These are phyloP conservation scores for Leptinotarsa juncta DNA, from an alignment of 2,888 invertebrate genomes.

Conservation along the genomic window DNA sequence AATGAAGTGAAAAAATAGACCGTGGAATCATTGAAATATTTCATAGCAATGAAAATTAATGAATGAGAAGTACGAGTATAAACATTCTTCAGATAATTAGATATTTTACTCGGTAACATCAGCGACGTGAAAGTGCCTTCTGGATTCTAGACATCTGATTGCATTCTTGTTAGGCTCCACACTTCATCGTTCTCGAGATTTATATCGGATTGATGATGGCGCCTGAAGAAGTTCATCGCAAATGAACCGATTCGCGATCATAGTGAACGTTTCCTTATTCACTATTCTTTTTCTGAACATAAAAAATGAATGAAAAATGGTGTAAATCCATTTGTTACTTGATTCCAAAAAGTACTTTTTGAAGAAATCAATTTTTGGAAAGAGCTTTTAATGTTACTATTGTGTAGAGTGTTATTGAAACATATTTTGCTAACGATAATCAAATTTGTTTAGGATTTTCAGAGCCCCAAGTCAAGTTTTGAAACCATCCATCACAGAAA, in stretches of 20 bases:
- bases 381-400: too few species aligned
- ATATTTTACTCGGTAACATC: constrained; percentile 10
- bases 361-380: too few species aligned
- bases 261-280: constrained; percentile 7
- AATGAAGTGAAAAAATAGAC: neutral
- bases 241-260: neutral
- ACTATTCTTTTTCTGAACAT: neutral
- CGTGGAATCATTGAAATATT: neutral
- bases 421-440: too few species aligned
- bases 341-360: too few species aligned
- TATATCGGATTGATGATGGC: constrained; percentile 20
- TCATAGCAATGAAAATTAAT: neutral
- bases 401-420: too few species aligned
- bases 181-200: constrained; percentile 18
- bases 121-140: constrained; percentile 10
- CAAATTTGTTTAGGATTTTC: too few species aligned
- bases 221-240: constrained; percentile 19
- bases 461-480: too few species aligned
- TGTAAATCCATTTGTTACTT: neutral
- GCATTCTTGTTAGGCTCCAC: constrained; percentile 24
- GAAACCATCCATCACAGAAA: too few species aligned
- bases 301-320: neutral
- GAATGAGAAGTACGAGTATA: neutral
- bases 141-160: constrained; percentile 20
- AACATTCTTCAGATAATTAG: constrained; percentile 11